Conservation (phyloP, 2,797 vertebrate species). For the Coccyzus lansbergi region DNA sequence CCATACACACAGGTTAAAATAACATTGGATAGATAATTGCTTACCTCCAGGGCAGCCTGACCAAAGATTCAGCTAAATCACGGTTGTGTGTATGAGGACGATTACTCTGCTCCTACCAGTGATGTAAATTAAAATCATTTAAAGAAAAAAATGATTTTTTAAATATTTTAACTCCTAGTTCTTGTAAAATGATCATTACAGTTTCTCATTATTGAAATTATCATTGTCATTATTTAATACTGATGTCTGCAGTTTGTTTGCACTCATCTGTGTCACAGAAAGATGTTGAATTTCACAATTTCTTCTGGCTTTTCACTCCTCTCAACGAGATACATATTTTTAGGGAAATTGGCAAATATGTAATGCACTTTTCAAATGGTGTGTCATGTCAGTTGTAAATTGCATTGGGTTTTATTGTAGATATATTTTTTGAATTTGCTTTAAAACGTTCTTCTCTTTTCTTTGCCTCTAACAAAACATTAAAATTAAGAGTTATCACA, state of each 20-base stretch:
- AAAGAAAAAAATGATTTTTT: neutral
- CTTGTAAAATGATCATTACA: neutral
- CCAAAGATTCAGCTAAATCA: neutral
- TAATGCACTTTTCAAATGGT: neutral
- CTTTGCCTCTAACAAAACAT: neutral
- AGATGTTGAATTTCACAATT: neutral
- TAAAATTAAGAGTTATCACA: neutral
- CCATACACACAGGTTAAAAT: neutral
- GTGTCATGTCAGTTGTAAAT: neutral
- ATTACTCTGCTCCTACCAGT: neutral
- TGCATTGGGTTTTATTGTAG: neutral
- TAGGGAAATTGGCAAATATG: neutral
- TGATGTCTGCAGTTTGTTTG: neutral
- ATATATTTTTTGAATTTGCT: neutral
- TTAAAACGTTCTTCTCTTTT: neutral
- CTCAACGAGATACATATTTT: neutral
- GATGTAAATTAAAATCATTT: neutral
- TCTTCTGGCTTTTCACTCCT: neutral
- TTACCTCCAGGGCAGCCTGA: neutral
- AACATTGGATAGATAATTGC: neutral
- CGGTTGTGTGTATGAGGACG: neutral
- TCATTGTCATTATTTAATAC: neutral
- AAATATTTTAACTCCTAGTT: neutral
- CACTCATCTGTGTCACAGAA: neutral
- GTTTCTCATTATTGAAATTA: neutral